Evolutionary conservation across 2,888 invertebrate genomes (phyloP), one percentile per base, ranked within the genome.

Genomic region (Catocala sponsa): DNA sequence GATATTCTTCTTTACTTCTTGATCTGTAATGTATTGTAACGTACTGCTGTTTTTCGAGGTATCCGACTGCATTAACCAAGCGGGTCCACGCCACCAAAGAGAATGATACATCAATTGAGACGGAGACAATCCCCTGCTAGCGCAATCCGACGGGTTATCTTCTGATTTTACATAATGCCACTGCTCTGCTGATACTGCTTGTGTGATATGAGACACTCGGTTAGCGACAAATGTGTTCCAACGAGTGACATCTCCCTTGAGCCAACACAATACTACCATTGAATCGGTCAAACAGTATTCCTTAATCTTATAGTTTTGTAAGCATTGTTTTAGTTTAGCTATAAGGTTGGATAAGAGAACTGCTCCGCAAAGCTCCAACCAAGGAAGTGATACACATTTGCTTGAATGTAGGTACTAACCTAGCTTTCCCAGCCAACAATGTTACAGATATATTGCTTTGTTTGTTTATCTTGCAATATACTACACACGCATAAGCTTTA

Each of bases 211-310:
- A 15, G 15, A 15, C 15, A 48, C 52, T 12, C 59, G 12, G 7
- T 59, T 59, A 0, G 52, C 32, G 0, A 59, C 59, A 32, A 51
- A 58, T 2, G 51, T 57, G 49, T 58, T 43, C 56, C 59, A 50
- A 42, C 54, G 12, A 62, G 15, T 59, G 15, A 15, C 15, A 15
- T 15, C 15, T 15, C 15, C 15, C 2, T 15, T 15, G 15, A 15
- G 15, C 15, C 58, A 65, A 5, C 65, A 53, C 7, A 59, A 58
- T 9, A 52, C 12, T 4, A 33, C 55, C 10, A 50, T 61, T 1
- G 47, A 38, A n/a, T 52, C 46, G 0, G 11, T 9, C 47, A 52
- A 49, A 0, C 43, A 1, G 15, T 15, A 15, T 2, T 15, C 15
- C 15, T 15, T 15, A 15, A 15, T 15, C 15, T 15, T 15, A 15